Conservation (phyloP, 2,113 vertebrate species). For the Scolopax mira region DNA sequence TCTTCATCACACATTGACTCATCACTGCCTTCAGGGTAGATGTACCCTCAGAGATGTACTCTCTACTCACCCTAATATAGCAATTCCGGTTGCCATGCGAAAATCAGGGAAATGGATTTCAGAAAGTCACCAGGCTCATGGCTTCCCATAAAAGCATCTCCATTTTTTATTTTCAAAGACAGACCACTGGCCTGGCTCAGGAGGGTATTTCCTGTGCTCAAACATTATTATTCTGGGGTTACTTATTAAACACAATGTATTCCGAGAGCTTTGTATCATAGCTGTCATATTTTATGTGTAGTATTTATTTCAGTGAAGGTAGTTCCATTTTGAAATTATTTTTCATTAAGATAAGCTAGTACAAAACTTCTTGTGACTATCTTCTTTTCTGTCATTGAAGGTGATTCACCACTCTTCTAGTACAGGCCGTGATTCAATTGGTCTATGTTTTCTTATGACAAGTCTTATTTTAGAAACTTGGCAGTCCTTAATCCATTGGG, state of each 20-base stretch:
- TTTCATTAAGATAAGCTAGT: background rate
- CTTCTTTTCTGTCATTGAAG: background rate
- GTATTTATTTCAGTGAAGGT: background rate
- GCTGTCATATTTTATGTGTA: background rate
- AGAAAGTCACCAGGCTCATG: background rate
- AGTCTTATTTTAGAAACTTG: constrained; percentile 18
- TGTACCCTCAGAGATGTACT: background rate
- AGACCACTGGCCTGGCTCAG: background rate
- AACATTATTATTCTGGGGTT: background rate
- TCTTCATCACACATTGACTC: background rate
- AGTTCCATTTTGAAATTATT: background rate
- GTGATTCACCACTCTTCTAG: background rate
- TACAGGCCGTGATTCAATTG: background rate
- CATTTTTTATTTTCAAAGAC: background rate
- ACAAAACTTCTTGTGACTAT: background rate
- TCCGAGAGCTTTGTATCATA: background rate
- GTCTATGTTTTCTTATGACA: background rate
- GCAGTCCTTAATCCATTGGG: background rate
- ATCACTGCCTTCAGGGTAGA: background rate
- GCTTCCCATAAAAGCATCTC: background rate
- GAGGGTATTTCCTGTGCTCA: background rate
- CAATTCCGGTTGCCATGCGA: background rate
- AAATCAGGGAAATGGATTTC: background rate
- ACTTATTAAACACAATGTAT: background rate
- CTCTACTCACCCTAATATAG: fast-evolving